phyloP scores from a whole-genome alignment of 2,797 vertebrate genomes.

The Poecilia picta region DNA sequence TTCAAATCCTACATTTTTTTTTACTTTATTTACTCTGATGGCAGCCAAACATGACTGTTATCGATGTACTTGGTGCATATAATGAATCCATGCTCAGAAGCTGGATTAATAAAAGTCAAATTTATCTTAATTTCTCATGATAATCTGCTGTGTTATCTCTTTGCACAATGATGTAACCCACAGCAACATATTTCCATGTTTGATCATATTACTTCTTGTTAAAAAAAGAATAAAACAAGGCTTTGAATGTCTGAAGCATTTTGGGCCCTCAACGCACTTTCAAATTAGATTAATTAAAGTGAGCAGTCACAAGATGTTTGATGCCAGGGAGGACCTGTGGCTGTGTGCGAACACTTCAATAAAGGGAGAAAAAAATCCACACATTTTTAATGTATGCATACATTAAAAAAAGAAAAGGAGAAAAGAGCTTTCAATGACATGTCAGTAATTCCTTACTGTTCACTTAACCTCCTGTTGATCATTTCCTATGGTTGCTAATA shows the following conservation, averaged over 20 bases:
- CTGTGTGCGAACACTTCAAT: conserved; percentile 14
- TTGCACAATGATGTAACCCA: conserved; percentile 59
- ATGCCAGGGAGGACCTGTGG: conserved; percentile 9
- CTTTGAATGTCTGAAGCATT: conserved; percentile 58
- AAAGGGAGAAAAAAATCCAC: not conserved
- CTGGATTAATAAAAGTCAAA: conserved; percentile 5
- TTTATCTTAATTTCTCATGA: conserved; percentile 26
- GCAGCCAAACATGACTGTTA: conserved; percentile 13
- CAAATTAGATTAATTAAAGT: conserved; percentile 63
- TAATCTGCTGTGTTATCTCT: conserved; percentile 21
- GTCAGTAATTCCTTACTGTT: conserved; percentile 61
- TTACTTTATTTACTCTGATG: conserved; percentile 5
- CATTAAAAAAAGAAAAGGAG: conserved; percentile 11
- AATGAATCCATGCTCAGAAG: conserved; percentile 10
- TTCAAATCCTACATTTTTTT: not conserved
- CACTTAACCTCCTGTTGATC: conserved; percentile 65
- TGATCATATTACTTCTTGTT: conserved; percentile 48
- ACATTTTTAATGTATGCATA: conserved; percentile 5
- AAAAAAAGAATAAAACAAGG: conserved; percentile 38
- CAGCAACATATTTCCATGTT: conserved; percentile 54
- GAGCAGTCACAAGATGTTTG: conserved; percentile 39
- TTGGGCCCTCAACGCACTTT: conserved; percentile 38
- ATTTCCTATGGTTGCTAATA: conserved; percentile 59
- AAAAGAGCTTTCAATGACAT: conserved; percentile 42
- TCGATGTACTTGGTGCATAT: conserved; percentile 21